phyloP scores from a whole-genome alignment of 2,888 invertebrate species.

The Paralinhomoeus sp. region DNA sequence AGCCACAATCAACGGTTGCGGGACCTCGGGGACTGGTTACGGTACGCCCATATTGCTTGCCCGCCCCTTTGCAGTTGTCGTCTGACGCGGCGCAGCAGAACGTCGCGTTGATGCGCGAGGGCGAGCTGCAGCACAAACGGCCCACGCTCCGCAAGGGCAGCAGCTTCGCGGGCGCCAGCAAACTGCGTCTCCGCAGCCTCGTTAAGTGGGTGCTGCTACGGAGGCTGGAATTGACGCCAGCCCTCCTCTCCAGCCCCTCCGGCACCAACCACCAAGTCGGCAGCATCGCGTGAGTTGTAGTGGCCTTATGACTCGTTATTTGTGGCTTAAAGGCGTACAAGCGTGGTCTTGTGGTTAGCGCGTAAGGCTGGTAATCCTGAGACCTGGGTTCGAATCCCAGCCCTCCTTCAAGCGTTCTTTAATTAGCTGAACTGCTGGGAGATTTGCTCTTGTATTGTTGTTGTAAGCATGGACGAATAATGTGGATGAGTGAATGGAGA shows the following conservation, averaged over 20 bases:
- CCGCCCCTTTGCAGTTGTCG: constrained; percentile 31
- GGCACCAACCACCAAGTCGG: not conserved
- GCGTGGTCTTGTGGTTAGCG: no score
- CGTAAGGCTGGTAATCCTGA: no score
- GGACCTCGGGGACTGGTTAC: no score
- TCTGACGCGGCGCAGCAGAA: constrained; percentile 83
- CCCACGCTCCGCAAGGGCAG: constrained; percentile 14
- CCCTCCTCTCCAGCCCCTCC: not conserved
- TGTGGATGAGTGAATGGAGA: no score
- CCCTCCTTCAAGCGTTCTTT: no score
- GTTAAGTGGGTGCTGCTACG: constrained; percentile 21
- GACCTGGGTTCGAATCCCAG: no score
- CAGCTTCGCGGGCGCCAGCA: constrained; percentile 12
- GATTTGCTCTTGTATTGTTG: no score
- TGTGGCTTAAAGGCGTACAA: no score
- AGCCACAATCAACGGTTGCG: no score
- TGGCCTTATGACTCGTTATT: not conserved
- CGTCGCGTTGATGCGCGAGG: constrained; percentile 52
- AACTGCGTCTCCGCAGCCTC: constrained; percentile 6
- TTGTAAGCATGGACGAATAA: no score
- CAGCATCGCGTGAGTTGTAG: not conserved
- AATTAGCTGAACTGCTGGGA: no score
- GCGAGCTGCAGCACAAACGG: constrained; percentile 11
- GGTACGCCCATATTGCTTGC: no score
- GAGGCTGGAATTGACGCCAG: constrained; percentile 36